Evolutionary conservation across 2,888 invertebrate species (phyloP), one percentile per base, ranked within the genome.

Genomic region (Hemistola chrysoprasaria): DNA sequence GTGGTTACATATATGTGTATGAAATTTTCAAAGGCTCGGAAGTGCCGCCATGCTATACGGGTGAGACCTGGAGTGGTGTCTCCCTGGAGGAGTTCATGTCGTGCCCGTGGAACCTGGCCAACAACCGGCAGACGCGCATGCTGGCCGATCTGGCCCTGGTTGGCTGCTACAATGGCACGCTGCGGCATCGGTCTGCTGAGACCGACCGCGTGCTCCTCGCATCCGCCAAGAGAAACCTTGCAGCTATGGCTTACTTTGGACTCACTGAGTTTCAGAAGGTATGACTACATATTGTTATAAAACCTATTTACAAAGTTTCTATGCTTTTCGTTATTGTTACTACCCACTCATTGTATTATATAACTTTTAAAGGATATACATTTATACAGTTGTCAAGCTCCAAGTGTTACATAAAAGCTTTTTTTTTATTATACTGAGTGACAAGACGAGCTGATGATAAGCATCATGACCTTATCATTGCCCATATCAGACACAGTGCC

Each of bases 41-140:
- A 72, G 92, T 99, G 50, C 97, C 97, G 6, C 90, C 94, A 7
- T 97, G 97, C 72, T 96, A 92, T 69, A 80, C 86, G 31, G 94
- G 94, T 10, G 93, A 94, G 50, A 94, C 94, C 45, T 97, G 97
- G 97, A 92, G 94, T 40, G 96, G 95, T 45, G 98, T 98, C 2
- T 93, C 94, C 6, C 87, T 99, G 27, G 95, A 95, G 46, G 95
- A 98, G 80, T 99, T 99, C 85, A 93, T 97, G 64, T 90, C 91
- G 20, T 99, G 99, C 75, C 93, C 94, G 3, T 94, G 95, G 78
- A 99, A 99, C 90, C 90, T 99, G 71, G 99, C 98, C 9, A 94
- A 94, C 68, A 99, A 99, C 85, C 91, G 99, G 47, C 99, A 99
- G 88, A 98, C 99, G 1, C 91, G 99, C 57, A 99, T 99, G 99